Percentiles rank a stretch among this genome's conserved stretches.
Evolutionary conservation across 2,888 invertebrate genomes (phyloP).

Genomic region (Cryptocephalus moraei): DNA sequence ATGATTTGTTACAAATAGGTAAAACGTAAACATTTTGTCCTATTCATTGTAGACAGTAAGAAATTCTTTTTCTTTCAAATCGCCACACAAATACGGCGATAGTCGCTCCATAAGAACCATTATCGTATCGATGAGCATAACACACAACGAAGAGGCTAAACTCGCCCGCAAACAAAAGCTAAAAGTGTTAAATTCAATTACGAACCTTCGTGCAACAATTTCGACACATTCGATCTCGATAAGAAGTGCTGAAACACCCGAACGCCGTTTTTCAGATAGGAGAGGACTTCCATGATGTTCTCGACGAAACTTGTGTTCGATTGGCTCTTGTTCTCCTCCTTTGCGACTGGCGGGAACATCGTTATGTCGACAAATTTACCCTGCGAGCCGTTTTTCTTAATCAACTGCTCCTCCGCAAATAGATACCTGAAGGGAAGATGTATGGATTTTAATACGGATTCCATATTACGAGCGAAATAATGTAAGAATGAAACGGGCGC

Average conservation of each 20-base stretch:
- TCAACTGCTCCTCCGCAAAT: slow-evolving; percentile 26
- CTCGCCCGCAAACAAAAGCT: not conserved
- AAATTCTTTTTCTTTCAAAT: no score
- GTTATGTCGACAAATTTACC: slow-evolving; percentile 16
- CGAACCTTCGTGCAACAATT: slow-evolving; percentile 44
- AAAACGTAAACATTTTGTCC: no score
- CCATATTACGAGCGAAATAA: no score
- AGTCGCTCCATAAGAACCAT: no score
- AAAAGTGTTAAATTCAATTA: slow-evolving; percentile 3
- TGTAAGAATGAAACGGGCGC: no score
- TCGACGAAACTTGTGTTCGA: slow-evolving; percentile 37
- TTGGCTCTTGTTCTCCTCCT: slow-evolving; percentile 23
- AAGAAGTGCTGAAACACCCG: slow-evolving; percentile 54
- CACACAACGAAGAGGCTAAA: no score
- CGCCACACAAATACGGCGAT: no score
- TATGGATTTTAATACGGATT: no score
- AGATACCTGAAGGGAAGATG: slow-evolving; percentile 27
- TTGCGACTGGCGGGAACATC: slow-evolving; percentile 18
- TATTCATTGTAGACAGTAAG: no score
- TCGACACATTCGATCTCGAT: slow-evolving; percentile 49
- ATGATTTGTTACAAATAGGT: no score
- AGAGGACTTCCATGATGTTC: slow-evolving; percentile 43
- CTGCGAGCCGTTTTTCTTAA: slow-evolving; percentile 17
- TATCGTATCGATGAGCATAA: no score
- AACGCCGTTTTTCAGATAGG: slow-evolving; percentile 51